Percentiles rank a stretch among this genome's conserved stretches.
Conservation (phyloP, 2,113 vertebrate genomes). For the Notarius quadriscutis region DNA sequence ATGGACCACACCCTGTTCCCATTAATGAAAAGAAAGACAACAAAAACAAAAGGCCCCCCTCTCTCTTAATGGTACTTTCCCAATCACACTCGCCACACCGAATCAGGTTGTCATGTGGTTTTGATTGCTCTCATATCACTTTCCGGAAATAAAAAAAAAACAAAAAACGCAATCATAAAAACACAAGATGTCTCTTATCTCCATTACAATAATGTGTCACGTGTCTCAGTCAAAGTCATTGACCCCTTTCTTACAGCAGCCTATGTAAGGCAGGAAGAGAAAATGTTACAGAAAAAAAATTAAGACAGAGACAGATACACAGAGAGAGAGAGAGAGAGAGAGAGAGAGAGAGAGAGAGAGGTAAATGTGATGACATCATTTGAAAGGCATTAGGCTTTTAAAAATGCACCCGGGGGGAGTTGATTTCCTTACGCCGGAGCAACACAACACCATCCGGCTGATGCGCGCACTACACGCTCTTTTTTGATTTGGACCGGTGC, state of each 20-base stretch:
- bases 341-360: constrained; percentile 70
- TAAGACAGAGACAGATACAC: constrained; percentile 77
- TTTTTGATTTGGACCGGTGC: constrained; percentile 96
- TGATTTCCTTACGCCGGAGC: constrained; percentile 99
- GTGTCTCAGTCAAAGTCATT: constrained; percentile 81
- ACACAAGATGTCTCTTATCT: constrained; percentile 82
- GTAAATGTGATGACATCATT: constrained; percentile 99
- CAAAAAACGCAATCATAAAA: constrained; percentile 72
- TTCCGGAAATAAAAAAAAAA: constrained; percentile 71
- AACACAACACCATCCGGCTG: constrained; percentile 99
- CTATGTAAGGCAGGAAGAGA: constrained; percentile 55
- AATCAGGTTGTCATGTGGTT: constrained; percentile 89
- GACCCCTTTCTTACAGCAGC: constrained; percentile 77
- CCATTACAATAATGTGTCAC: constrained; percentile 98
- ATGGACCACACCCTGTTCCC: constrained; percentile 88
- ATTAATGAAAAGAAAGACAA: constrained; percentile 84
- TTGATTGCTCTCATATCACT: constrained; percentile 93
- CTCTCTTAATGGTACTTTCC: constrained; percentile 86
- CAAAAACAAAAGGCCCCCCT: constrained; percentile 46
- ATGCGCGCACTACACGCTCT: constrained; percentile 80
- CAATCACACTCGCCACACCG: constrained; percentile 93
- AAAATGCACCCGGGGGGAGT: constrained; percentile 99
- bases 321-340: constrained; percentile 55
- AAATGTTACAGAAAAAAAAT: constrained; percentile 75
- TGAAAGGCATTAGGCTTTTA: constrained; percentile 99